Evolutionary conservation across 2,113 vertebrate species (phyloP), one percentile per base, ranked within the genome.

Genomic region (Climacteris rufus): DNA sequence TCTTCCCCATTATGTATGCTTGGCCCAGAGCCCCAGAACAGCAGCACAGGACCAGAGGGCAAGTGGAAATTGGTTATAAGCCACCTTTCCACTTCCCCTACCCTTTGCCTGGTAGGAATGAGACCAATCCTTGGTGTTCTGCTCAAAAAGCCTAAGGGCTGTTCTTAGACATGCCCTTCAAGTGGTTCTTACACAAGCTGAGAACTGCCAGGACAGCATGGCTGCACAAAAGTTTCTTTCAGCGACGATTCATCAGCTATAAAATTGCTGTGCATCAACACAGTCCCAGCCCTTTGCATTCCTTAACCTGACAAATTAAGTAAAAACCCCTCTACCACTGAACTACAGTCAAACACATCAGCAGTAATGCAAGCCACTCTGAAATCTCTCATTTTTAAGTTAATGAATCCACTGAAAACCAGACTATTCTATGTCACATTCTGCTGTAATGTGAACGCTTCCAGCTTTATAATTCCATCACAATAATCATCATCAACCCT

Each of bases 11-110:
- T 35, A 81, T 47, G 80, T 16, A n/a, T 78, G 42, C 61, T 89
- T 94, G 94, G 95, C 83, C 74, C 71, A 68, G 64, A 60, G 91
- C 91, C 91, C 39, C 45, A 70, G 52, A 89, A 57, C 80, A 86
- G 52, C 86, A 39, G 52, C 72, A 78, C 50, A 92, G 27, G 44
- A 75, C 89, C 77, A 94, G 91, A 96, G 94, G 91, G 93, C 95
- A 96, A 90, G 76, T 66, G 56, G 75, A 92, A 93, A 72, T 59
- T 92, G 86, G 79, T 92, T 56, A 16, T 4, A 86, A 95, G 83
- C 89, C 95, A 94, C 69, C 42, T 78, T 77, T 78, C 80, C 76
- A 82, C 49, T 89, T 94, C 83, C 86, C 54, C 89, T 89, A 89
- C 42, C 54, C 72, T 78, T 83, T 33, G 60, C 54, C 89, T 77